Percentiles rank a stretch among this genome's conserved stretches.
Evolutionary conservation across 2,888 invertebrate species (phyloP).

Genomic region (Caenorhabditis auriculariae): DNA sequence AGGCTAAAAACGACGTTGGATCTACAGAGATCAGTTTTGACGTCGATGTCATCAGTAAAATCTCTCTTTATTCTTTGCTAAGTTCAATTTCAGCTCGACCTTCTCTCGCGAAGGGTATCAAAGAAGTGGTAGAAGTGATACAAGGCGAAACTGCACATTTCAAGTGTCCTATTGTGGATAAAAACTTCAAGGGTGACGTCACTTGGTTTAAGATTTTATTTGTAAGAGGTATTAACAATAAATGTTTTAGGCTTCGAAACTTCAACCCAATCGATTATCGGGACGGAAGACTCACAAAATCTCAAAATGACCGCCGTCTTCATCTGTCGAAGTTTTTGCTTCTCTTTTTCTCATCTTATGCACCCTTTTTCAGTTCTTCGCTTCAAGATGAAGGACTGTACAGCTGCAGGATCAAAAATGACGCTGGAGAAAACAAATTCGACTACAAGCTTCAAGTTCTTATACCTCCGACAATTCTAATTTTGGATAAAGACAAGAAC

Average conservation of each 20-base stretch:
- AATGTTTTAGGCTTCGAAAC: neutral
- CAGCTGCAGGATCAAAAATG: slow-evolving; percentile 52
- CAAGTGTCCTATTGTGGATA: slow-evolving; percentile 63
- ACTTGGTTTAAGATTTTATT: slow-evolving; percentile 41
- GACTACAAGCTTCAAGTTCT: slow-evolving; percentile 64
- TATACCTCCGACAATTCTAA: slow-evolving; percentile 56
- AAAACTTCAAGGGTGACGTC: slow-evolving; percentile 50
- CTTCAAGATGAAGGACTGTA: slow-evolving; percentile 53
- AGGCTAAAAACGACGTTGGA: slow-evolving; percentile 57
- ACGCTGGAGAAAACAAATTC: slow-evolving; percentile 65
- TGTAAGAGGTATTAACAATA: too few species aligned
- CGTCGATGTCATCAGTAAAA: slow-evolving; percentile 68
- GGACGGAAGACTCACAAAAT: slow-evolving; percentile 6
- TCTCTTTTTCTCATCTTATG: neutral
- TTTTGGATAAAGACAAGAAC: slow-evolving; percentile 57
- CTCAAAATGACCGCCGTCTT: slow-evolving; percentile 30
- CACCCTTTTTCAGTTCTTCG: slow-evolving; percentile 35
- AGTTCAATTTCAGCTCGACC: slow-evolving; percentile 68
- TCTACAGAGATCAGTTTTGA: slow-evolving; percentile 65
- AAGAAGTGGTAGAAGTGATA: slow-evolving; percentile 62
- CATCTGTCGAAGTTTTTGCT: slow-evolving; percentile 29
- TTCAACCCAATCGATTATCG: slow-evolving; percentile 1
- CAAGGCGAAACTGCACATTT: slow-evolving; percentile 65
- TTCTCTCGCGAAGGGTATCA: slow-evolving; percentile 60
- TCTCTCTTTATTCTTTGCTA: neutral